Conservation (phyloP, 2,113 vertebrate species). For the Campylomormyrus numenius region DNA sequence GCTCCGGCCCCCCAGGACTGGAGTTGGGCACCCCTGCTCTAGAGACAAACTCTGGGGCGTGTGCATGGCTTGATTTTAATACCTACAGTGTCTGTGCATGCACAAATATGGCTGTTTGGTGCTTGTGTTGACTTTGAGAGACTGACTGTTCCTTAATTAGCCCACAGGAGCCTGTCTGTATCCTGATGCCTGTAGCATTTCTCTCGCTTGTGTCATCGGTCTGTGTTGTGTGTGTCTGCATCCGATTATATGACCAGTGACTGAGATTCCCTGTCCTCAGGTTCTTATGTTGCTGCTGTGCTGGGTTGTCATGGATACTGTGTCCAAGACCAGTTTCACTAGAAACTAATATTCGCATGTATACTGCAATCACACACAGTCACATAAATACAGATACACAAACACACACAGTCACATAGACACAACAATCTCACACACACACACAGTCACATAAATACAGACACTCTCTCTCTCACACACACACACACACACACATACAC, state of each 20-base stretch:
- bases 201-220: neutral
- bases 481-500: too few relatives aligned
- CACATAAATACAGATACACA: neutral
- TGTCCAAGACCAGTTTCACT: neutral
- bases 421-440: too few relatives aligned
- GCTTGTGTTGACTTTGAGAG: neutral
- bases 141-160: neutral
- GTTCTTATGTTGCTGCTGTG: neutral
- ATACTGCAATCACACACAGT: neutral
- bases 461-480: too few relatives aligned
- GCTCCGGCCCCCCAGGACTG: too few relatives aligned
- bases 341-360: neutral
- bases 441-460: too few relatives aligned
- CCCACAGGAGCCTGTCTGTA: neutral
- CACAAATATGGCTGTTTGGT: neutral
- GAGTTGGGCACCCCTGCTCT: too few relatives aligned
- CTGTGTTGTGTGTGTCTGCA: neutral
- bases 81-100: neutral
- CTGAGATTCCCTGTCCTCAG: neutral
- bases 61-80: neutral
- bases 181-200: neutral
- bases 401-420: too few relatives aligned
- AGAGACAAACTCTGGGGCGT: neutral
- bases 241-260: neutral
- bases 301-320: neutral